These are phyloP conservation scores for Eulithis prunata DNA, from an alignment of 2,888 invertebrate species.

Conservation along the genomic window DNA sequence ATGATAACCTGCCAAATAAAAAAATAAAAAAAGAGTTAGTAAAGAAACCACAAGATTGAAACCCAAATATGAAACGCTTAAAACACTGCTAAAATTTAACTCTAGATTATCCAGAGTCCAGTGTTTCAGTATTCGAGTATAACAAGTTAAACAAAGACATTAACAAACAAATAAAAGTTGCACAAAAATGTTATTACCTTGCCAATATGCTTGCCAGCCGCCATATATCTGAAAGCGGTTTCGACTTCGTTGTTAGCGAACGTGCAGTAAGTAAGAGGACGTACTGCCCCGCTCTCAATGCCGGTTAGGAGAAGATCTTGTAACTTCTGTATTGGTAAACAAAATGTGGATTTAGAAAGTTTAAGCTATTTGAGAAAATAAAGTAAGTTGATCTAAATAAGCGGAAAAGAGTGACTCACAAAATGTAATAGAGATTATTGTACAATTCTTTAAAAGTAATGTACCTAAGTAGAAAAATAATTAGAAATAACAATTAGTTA, in stretches of 20 bases:
- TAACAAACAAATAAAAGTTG: neutral
- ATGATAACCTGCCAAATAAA: slow-evolving; percentile 70
- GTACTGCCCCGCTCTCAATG: slow-evolving; percentile 86
- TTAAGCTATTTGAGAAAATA: neutral
- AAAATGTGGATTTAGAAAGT: neutral
- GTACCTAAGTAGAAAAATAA: no score
- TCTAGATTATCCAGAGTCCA: no score
- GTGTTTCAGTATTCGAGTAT: no score
- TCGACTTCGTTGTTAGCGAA: slow-evolving; percentile 86
- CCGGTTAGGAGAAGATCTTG: slow-evolving; percentile 85
- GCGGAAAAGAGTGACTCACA: no score
- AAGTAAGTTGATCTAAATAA: no score
- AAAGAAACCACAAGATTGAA: no score
- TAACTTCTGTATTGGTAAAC: slow-evolving; percentile 64
- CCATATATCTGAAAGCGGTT: slow-evolving; percentile 85
- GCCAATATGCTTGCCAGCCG: slow-evolving; percentile 90
- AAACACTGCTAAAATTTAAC: no score
- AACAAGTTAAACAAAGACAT: no score
- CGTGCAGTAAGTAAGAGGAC: slow-evolving; percentile 85
- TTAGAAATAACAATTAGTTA: no score
- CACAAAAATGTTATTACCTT: slow-evolving; percentile 69
- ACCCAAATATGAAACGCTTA: no score
- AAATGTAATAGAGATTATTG: no score
- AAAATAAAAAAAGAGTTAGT: neutral
- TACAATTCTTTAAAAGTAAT: no score